A percentile compares a stretch with the other conserved stretches of the same genome.
Evolutionary conservation across 2,797 vertebrate species (phyloP).

Genomic region (Rhinogobio ventralis): DNA sequence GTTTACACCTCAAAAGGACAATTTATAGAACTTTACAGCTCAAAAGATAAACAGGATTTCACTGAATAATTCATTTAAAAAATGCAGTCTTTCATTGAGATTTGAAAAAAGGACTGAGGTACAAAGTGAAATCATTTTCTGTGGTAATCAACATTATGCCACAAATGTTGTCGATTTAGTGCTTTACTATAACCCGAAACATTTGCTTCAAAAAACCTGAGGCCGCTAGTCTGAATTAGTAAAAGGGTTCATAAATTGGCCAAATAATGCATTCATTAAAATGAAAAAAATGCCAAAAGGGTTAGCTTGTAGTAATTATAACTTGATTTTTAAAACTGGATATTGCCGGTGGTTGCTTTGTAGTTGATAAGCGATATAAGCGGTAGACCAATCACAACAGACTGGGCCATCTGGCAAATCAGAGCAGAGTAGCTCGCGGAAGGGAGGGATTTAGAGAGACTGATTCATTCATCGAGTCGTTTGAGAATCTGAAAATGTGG

Average conservation of each 20-base stretch:
- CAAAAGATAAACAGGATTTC: neutral
- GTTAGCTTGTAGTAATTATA: neutral
- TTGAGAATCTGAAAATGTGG: no score
- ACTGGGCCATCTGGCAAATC: no score
- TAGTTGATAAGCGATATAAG: neutral
- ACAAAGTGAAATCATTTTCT: neutral
- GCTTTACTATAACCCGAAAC: neutral
- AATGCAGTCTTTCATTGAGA: neutral
- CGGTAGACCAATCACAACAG: no score
- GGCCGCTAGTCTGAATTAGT: neutral
- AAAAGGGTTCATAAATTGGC: neutral
- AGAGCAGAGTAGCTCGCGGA: no score
- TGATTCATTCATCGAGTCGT: no score
- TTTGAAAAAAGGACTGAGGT: neutral
- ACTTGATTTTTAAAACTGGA: neutral
- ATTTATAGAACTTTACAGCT: neutral
- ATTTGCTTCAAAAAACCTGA: neutral
- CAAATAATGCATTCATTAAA: neutral
- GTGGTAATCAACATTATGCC: neutral
- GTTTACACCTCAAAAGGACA: neutral
- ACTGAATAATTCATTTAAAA: slow-evolving; percentile 10
- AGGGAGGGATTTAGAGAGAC: no score
- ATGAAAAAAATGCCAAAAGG: neutral
- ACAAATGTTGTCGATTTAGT: neutral
- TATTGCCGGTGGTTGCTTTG: neutral